Percentiles rank a stretch among this genome's conserved stretches.
Conservation (phyloP, 2,888 invertebrate species). For the Watsonalla binaria region DNA sequence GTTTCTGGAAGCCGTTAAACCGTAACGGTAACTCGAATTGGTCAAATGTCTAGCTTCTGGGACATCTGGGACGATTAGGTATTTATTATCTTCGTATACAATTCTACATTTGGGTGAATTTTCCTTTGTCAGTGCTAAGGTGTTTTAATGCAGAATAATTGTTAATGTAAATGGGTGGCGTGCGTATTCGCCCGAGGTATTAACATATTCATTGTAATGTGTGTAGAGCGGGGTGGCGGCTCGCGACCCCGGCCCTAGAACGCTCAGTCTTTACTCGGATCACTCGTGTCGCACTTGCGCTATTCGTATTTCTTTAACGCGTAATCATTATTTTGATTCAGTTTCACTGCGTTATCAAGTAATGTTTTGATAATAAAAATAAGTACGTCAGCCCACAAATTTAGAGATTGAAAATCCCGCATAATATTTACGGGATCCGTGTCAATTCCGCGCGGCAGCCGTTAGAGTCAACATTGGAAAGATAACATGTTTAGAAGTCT, state of each 20-base stretch:
- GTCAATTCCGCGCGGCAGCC: not conserved
- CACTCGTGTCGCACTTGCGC: constrained; percentile 17
- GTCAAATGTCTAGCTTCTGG: no score
- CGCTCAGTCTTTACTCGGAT: constrained; percentile 31
- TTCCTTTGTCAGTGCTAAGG: constrained; percentile 14
- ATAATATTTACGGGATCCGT: not conserved
- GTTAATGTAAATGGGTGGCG: constrained; percentile 51
- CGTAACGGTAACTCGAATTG: no score
- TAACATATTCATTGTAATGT: constrained; percentile 70
- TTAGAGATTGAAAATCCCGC: not conserved
- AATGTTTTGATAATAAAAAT: constrained; percentile 66
- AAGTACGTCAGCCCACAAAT: constrained; percentile 47
- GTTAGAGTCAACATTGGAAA: not conserved
- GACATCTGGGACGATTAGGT: no score
- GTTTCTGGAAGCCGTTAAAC: no score
- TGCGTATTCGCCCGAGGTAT: constrained; percentile 55
- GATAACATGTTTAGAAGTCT: no score
- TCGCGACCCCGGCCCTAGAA: constrained; percentile 30
- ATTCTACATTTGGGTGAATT: constrained; percentile 3
- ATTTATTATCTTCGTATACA: not conserved
- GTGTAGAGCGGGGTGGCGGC: constrained; percentile 47
- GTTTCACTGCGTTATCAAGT: constrained; percentile 49
- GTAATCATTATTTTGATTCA: constrained; percentile 66
- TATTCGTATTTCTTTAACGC: constrained; percentile 37
- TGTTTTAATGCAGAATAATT: constrained; percentile 51